Evolutionary conservation across 2,797 vertebrate species (phyloP), one percentile per base, ranked within the genome.

Genomic region (Margarornis squamiger): DNA sequence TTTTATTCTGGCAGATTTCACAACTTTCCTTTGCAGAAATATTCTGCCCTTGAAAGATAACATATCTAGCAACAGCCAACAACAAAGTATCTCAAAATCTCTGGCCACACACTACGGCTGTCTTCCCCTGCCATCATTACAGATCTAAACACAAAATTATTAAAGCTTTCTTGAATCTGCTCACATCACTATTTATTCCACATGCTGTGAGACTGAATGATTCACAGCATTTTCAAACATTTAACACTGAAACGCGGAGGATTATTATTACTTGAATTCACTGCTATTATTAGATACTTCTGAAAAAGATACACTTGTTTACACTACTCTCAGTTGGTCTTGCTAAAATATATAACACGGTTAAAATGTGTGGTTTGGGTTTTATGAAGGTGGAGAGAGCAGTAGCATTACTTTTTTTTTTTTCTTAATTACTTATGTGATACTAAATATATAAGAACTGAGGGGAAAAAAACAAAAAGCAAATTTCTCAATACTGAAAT

Each of bases 41-140:
- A 91, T 32, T 77, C 90, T 97, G 97, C 82, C 84, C 51, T 55
- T 68, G 48, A 92, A 93, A 97, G 97, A 97, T 97, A 97, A 97
- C 24, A 20, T 94, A 95, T 81, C 88, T 83, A 68, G n/a, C 63
- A 93, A 88, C 90, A 96, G 90, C 85, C 67, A 83, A 79, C 65
- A 68, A 80, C 46, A 79, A 67, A 90, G 74, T 57, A 88, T 54
- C 80, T 80, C 83, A 45, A 92, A 59, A 93, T 82, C 90, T 94
- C 34, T 9, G 4, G 66, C 55, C 74, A 61, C 85, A 87, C 46
- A 89, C 57, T 70, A 58, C 2, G 12, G 61, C 62, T 3, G 3
- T 38, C 87, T 95, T 96, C 78, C 80, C 51, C 78, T 84, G 67
- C 32, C 72, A 24, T 38, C 36, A 4, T 32, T 36, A 84, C 4